Percentiles rank a stretch among this genome's conserved stretches.
These are phyloP conservation scores for Machimus atricapillus DNA, from an alignment of 2,888 invertebrate genomes.

Conservation along the genomic window DNA sequence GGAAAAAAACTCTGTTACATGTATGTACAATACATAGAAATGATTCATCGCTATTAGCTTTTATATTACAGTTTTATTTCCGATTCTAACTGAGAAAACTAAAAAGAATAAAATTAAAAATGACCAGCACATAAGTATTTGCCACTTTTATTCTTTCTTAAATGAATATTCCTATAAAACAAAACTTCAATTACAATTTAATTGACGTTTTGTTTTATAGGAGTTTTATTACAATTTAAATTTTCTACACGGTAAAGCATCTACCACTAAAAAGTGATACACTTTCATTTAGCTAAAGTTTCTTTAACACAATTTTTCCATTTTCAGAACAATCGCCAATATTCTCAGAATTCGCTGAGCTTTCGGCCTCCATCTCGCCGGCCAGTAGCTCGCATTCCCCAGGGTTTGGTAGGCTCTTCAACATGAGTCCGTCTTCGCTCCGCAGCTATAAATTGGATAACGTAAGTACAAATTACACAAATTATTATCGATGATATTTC, in stretches of 20 bases:
- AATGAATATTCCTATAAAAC: too few species aligned
- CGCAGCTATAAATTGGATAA: conserved; percentile 53
- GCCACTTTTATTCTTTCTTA: too few species aligned
- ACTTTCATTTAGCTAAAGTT: neutral
- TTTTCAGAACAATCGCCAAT: conserved; percentile 56
- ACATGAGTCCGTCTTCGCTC: conserved; percentile 55
- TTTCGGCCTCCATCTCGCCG: conserved; percentile 55
- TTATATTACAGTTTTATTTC: too few species aligned
- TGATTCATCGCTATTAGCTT: too few species aligned
- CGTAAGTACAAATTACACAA: conserved; percentile 53
- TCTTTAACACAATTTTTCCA: conserved; percentile 20
- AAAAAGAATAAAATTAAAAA: too few species aligned
- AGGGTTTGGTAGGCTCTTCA: conserved; percentile 57
- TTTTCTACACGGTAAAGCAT: neutral
- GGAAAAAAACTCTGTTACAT: too few species aligned
- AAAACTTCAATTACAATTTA: too few species aligned
- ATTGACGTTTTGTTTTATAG: too few species aligned
- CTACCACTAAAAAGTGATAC: neutral
- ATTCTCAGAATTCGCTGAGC: conserved; percentile 55
- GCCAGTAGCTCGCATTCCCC: conserved; percentile 57
- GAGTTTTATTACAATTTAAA: too few species aligned
- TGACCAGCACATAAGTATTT: too few species aligned
- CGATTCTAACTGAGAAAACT: too few species aligned
- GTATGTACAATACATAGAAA: too few species aligned
- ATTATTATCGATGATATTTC: neutral